Base-by-base conservation (phyloP, 37 sponge, comb jelly and placozoan species). In the Diacarnus erythraeanus region DNA sequence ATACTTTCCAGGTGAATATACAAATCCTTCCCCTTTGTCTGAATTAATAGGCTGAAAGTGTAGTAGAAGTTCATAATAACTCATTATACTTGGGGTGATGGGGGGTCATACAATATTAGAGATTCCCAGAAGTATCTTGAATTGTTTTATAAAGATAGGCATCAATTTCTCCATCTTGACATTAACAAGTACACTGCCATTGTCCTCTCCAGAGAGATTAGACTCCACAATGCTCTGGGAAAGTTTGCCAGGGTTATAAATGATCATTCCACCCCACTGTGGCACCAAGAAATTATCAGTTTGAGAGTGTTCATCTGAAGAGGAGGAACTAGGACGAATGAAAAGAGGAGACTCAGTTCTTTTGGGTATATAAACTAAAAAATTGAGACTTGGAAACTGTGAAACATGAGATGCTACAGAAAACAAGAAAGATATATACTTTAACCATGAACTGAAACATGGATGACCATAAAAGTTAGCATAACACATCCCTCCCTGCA, bases 231-330 rank as follows among this genome's bases (percentile, higher is more conserved):
- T 35, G 1, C 54, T 60, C 40, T 59, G 31, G 21, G 58, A 30
- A n/a, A n/a, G 17, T 5, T 83, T 68, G 2, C 35, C 35, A 25
- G 57, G 81, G 61, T 89, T 94, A 57, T 79, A 86, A 27, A 94
- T 40, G 27, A 88, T 78, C 38, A 94, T 70, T 0, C 95, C 95
- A 27, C 95, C 95, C 95, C 95, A 94, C 69, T 89, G 91, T 39
- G 89, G 92, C 27, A 87, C 79, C 17, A 94, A 78, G 37, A 90
- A 94, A 33, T 59, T 41, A 30, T 74, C 69, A 1, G 77, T 76
- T 35, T 65, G 66, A 3, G 66, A 30, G 80, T 29, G 59, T 3
- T 8, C 43, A 17, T 36, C 60, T 1, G 12, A 27, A 10, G 29
- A 36, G 57, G 54, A 42, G 21, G 56, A 85, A 15, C 37, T 66